Conservation (phyloP, 2,113 vertebrate species). For the Mormyrus iriodes region DNA sequence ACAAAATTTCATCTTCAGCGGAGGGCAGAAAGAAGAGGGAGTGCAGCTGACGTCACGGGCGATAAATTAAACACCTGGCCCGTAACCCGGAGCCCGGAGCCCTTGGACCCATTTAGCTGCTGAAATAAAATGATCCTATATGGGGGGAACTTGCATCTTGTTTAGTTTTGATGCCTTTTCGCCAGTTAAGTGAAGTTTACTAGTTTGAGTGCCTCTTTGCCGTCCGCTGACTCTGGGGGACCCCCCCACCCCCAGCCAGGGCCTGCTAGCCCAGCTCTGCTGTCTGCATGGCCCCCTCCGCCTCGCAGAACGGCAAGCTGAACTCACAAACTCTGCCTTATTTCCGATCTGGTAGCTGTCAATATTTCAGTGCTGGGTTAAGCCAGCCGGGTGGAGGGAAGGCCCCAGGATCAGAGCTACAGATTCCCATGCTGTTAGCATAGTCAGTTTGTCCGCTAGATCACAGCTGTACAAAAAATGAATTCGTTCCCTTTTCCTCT, state of each 20-base stretch:
- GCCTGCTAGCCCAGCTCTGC: background rate
- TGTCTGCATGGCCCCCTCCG: background rate
- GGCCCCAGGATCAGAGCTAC: background rate
- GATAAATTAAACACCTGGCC: constrained; percentile 70
- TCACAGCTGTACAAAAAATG: background rate
- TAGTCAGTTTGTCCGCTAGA: background rate
- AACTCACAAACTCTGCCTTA: background rate
- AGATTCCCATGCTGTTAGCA: background rate
- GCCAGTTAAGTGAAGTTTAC: background rate
- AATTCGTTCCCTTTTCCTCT: background rate
- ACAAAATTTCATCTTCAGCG: constrained; percentile 74
- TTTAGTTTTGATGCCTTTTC: constrained; percentile 40
- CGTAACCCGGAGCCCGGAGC: background rate
- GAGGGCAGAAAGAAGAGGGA: constrained; percentile 67
- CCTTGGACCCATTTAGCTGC: constrained; percentile 15
- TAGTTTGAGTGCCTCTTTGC: constrained; percentile 36
- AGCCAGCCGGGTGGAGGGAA: background rate
- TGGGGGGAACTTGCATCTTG: constrained; percentile 27
- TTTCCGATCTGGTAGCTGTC: background rate
- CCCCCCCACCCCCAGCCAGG: background rate
- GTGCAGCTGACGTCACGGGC: constrained; percentile 78
- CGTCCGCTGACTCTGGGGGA: constrained; percentile 24
- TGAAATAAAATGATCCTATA: constrained; percentile 33
- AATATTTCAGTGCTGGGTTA: background rate
- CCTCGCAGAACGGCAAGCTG: background rate